Evolutionary conservation across 1,140 invertebrate species (phyloP).

Genomic region (Anadara kagoshimensis): DNA sequence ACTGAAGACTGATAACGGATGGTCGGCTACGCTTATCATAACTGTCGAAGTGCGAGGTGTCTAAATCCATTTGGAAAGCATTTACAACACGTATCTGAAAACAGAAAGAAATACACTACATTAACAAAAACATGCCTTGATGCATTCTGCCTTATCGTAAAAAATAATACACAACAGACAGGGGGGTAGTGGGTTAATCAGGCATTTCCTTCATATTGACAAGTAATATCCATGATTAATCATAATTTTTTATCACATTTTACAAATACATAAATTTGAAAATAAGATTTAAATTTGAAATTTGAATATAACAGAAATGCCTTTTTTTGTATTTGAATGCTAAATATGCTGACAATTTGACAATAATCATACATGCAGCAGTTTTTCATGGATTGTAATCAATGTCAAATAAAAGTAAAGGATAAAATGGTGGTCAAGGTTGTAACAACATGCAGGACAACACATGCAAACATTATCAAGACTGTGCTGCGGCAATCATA

Average conservation of each 20-base stretch:
- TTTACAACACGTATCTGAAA: constrained; percentile 99
- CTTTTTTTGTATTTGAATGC: too few relatives aligned
- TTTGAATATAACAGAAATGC: too few relatives aligned
- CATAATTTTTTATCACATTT: too few relatives aligned
- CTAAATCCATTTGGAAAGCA: constrained; percentile 98
- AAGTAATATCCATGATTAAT: too few relatives aligned
- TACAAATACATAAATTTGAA: too few relatives aligned
- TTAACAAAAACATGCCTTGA: background rate
- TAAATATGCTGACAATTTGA: too few relatives aligned
- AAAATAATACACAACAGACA: background rate
- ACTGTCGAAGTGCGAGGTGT: constrained; percentile 83
- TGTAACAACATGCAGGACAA: constrained; percentile 12
- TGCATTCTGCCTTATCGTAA: background rate
- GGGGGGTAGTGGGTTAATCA: too few relatives aligned
- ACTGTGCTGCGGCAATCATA: constrained; percentile 30
- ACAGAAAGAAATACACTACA: constrained; percentile 45
- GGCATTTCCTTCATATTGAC: too few relatives aligned
- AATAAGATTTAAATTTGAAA: too few relatives aligned
- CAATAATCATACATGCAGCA: too few relatives aligned
- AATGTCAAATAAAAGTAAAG: too few relatives aligned
- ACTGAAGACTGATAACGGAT: constrained; percentile 71
- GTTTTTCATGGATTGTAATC: too few relatives aligned
- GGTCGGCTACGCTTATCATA: constrained; percentile 80
- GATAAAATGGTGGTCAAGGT: background rate
- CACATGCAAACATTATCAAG: constrained; percentile 6